These are phyloP conservation scores for Paedocypris sp. DNA, from an alignment of 2,113 vertebrate genomes.

Conservation along the genomic window DNA sequence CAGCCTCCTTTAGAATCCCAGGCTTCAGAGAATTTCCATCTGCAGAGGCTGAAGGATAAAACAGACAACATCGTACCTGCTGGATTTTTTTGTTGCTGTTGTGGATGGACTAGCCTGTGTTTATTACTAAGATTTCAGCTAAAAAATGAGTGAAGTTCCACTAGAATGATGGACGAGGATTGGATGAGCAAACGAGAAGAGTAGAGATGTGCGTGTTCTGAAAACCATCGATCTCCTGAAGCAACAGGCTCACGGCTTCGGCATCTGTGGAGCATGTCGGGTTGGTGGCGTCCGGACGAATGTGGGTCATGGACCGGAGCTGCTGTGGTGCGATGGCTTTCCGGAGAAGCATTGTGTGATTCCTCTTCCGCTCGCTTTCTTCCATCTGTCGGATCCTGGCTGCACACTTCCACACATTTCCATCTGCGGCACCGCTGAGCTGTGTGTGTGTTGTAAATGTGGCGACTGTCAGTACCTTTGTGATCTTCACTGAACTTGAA, in stretches of 20 bases:
- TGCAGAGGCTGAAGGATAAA: constrained; percentile 5
- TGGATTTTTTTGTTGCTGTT: too few species aligned
- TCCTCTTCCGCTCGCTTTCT: constrained; percentile 43
- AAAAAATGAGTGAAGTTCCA: too few species aligned
- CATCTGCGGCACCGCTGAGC: constrained; percentile 49
- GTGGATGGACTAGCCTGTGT: too few species aligned
- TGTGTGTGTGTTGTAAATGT: constrained; percentile 3
- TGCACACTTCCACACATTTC: constrained; percentile 49
- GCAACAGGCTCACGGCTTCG: constrained; percentile 40
- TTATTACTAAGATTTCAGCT: too few species aligned
- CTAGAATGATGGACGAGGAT: too few species aligned
- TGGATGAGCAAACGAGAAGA: constrained; percentile 4
- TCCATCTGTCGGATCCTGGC: constrained; percentile 53
- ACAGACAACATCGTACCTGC: constrained; percentile 13
- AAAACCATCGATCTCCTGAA: constrained; percentile 21
- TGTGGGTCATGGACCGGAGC: not conserved
- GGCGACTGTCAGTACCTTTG: too few species aligned
- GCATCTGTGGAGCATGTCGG: not conserved
- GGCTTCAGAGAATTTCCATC: constrained; percentile 19
- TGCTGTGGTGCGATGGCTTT: not conserved
- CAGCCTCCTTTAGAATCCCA: constrained; percentile 35
- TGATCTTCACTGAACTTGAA: too few species aligned
- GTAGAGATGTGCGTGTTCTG: constrained; percentile 2
- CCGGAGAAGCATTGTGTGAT: constrained; percentile 28
- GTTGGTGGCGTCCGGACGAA: constrained; percentile 10